These are phyloP conservation scores for Trichomalopsis sarcophagae DNA, from an alignment of 1,140 invertebrate species.

Conservation along the genomic window DNA sequence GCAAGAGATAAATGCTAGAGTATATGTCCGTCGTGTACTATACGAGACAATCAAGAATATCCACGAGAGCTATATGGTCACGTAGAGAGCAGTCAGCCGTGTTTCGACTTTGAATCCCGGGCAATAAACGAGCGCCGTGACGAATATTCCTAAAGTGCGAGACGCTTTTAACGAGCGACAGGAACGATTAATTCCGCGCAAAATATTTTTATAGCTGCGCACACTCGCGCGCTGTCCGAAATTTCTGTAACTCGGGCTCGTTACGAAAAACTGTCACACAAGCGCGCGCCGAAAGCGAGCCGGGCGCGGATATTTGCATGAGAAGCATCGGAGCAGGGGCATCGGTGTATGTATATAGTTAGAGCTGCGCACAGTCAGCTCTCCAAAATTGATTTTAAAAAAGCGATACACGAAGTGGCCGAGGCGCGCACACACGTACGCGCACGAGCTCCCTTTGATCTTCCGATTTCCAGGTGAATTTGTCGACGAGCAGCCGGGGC, in stretches of 20 bases:
- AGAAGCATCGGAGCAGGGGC: background rate
- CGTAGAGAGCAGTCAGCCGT: slow-evolving; percentile 57
- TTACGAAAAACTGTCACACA: slow-evolving; percentile 44
- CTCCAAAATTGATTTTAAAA: slow-evolving; percentile 47
- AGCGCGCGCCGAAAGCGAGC: background rate
- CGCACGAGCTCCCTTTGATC: slow-evolving; percentile 34
- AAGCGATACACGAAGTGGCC: slow-evolving; percentile 45
- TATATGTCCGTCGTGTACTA: slow-evolving; percentile 38
- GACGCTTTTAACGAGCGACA: background rate
- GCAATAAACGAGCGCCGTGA: slow-evolving; percentile 31
- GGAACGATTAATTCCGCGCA: background rate
- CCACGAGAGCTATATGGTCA: slow-evolving; percentile 60
- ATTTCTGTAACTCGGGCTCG: background rate
- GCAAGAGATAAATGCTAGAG: slow-evolving; percentile 56
- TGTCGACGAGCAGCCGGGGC: background rate
- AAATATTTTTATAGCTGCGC: background rate
- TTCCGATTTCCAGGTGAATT: slow-evolving; percentile 37
- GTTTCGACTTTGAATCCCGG: slow-evolving; percentile 59
- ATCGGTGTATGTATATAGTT: too few species aligned
- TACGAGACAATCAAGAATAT: slow-evolving; percentile 63
- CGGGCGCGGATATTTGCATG: slow-evolving; percentile 28
- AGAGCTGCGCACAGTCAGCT: background rate
- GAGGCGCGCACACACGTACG: background rate
- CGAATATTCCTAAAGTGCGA: slow-evolving; percentile 37
- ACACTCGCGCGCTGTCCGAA: background rate